A percentile compares a stretch with the other conserved stretches of the same genome.
phyloP scores from a whole-genome alignment of 2,797 vertebrate species.

The Lutjanus argentimaculatus region DNA sequence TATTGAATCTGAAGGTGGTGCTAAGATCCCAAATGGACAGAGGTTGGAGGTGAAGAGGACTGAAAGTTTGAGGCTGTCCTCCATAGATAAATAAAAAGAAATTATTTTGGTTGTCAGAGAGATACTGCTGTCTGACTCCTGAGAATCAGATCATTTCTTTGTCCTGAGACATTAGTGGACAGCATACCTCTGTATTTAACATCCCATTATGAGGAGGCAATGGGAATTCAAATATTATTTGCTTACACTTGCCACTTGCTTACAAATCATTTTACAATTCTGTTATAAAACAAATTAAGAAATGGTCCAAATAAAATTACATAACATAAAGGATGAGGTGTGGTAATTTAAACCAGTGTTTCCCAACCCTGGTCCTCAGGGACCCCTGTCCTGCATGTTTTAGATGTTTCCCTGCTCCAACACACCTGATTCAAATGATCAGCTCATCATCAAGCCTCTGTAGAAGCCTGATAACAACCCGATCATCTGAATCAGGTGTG shows the following conservation, averaged over 20 bases:
- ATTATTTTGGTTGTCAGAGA: conserved; percentile 5
- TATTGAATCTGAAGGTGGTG: conserved; percentile 45
- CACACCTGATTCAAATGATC: too few relatives aligned
- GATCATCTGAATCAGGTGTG: too few relatives aligned
- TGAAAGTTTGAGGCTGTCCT: not conserved
- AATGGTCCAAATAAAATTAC: not conserved
- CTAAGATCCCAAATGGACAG: conserved; percentile 34
- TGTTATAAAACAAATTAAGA: conserved; percentile 33
- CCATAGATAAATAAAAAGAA: not conserved
- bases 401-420: too few relatives aligned
- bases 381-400: too few relatives aligned
- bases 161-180: conserved; percentile 14
- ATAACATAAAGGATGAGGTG: conserved; percentile 9
- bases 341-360: not conserved
- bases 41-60: conserved; percentile 10
- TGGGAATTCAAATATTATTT: conserved; percentile 30
- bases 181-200: conserved; percentile 18
- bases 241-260: conserved; percentile 25
- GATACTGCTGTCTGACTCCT: not conserved
- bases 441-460: too few relatives aligned
- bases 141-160: not conserved
- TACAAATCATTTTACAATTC: conserved; percentile 38
- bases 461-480: too few relatives aligned
- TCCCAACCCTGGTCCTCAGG: too few relatives aligned
- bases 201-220: not conserved